These are phyloP conservation scores for Crocallis elinguaria DNA, from an alignment of 2,888 invertebrate genomes.

Conservation along the genomic window DNA sequence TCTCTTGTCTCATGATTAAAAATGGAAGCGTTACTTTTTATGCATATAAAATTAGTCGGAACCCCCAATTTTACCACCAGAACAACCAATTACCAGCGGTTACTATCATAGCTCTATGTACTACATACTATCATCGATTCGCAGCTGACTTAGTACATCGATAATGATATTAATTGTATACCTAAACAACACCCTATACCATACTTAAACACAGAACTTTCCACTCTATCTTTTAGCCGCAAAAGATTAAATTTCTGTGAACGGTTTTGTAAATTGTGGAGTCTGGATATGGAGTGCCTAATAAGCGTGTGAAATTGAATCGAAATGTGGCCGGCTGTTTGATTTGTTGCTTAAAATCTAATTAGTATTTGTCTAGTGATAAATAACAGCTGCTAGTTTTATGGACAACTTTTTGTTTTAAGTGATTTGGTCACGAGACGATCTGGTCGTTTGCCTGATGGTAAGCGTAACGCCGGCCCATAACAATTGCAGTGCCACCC, in stretches of 20 bases:
- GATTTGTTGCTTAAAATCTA: conserved; percentile 27
- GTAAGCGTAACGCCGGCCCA: too few relatives aligned
- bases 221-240: neutral
- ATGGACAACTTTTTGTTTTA: neutral
- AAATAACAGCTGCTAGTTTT: conserved; percentile 14
- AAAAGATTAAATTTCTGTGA: neutral
- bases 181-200: conserved; percentile 1
- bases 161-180: conserved; percentile 20
- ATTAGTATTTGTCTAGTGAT: conserved; percentile 24
- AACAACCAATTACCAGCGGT: too few relatives aligned
- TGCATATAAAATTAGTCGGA: too few relatives aligned
- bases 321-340: conserved; percentile 9
- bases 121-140: conserved; percentile 18
- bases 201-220: neutral
- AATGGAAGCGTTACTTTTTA: too few relatives aligned
- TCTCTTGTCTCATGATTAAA: too few relatives aligned
- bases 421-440: too few relatives aligned
- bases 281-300: conserved; percentile 8
- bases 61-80: too few relatives aligned
- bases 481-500: too few relatives aligned
- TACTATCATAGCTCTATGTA: too few relatives aligned
- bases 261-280: neutral
- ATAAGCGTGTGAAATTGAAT: conserved; percentile 26
- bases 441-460: too few relatives aligned
- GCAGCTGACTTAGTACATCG: conserved; percentile 7